A percentile compares a stretch with the other conserved stretches of the same genome.
Conservation (phyloP, 2,888 invertebrate species). For the Monochamus alternatus region DNA sequence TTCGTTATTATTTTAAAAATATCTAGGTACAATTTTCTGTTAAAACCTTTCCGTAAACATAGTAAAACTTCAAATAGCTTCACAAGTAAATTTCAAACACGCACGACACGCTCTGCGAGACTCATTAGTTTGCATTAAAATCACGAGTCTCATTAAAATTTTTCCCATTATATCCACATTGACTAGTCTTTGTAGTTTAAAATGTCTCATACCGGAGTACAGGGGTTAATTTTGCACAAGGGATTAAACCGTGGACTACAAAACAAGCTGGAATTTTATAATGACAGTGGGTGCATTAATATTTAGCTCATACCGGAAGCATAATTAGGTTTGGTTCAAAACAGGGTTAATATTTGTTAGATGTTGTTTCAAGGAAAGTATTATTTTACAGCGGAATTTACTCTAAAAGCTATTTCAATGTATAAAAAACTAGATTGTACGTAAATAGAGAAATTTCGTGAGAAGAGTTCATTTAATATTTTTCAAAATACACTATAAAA, state of each 20-base stretch:
- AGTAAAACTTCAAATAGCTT: background rate
- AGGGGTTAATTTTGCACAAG: constrained; percentile 5
- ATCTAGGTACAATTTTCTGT: too few species aligned
- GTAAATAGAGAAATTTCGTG: too few species aligned
- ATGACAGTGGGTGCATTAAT: background rate
- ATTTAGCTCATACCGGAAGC: background rate
- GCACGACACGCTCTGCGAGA: background rate
- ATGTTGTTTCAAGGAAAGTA: too few species aligned
- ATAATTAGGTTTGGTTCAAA: background rate
- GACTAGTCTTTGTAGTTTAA: constrained; percentile 12
- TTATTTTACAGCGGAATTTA: too few species aligned
- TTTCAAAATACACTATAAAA: too few species aligned
- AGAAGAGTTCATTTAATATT: too few species aligned
- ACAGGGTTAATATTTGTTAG: too few species aligned
- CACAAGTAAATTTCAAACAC: background rate
- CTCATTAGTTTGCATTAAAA: constrained; percentile 12
- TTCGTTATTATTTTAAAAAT: too few species aligned
- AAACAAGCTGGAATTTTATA: background rate
- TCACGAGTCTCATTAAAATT: constrained; percentile 10
- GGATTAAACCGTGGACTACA: background rate
- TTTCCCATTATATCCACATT: constrained; percentile 6
- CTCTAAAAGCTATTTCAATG: too few species aligned
- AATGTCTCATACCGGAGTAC: background rate
- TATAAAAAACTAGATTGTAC: too few species aligned
- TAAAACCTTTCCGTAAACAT: too few species aligned